Evolutionary conservation across 1,140 invertebrate genomes (phyloP).

Genomic region (Magallana gigas): DNA sequence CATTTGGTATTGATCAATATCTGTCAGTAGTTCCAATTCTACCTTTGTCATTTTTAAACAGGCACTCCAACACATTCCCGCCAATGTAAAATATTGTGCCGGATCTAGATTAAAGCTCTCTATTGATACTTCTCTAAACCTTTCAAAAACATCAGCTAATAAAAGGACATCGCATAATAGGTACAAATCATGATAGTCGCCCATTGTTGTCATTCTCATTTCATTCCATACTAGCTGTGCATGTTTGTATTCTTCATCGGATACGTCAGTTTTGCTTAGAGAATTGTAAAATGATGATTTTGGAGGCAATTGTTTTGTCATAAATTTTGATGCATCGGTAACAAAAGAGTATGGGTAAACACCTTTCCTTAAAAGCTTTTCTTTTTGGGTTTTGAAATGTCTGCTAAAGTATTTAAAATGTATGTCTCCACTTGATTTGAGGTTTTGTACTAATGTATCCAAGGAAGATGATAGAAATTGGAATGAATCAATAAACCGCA

Average conservation of each 20-base stretch:
- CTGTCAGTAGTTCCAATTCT: too few relatives aligned
- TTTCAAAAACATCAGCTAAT: constrained; percentile 46
- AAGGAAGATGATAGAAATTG: constrained; percentile 41
- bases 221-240: constrained; percentile 27
- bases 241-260: constrained; percentile 39
- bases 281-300: constrained; percentile 22
- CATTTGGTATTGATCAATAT: too few relatives aligned
- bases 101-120: background rate
- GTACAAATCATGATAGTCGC: constrained; percentile 33
- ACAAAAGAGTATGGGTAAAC: background rate
- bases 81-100: too few relatives aligned
- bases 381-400: constrained; percentile 27
- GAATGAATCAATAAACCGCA: constrained; percentile 35
- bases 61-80: too few relatives aligned
- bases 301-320: background rate
- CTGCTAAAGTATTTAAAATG: constrained; percentile 31
- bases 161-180: background rate
- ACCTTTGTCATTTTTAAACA: too few relatives aligned
- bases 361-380: background rate
- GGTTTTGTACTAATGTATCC: background rate
- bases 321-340: background rate
- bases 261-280: constrained; percentile 29
- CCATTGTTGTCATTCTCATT: constrained; percentile 39
- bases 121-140: constrained; percentile 8
- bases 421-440: background rate